phyloP scores from a whole-genome alignment of 2,113 vertebrate species.

The Bettongia penicillata region DNA sequence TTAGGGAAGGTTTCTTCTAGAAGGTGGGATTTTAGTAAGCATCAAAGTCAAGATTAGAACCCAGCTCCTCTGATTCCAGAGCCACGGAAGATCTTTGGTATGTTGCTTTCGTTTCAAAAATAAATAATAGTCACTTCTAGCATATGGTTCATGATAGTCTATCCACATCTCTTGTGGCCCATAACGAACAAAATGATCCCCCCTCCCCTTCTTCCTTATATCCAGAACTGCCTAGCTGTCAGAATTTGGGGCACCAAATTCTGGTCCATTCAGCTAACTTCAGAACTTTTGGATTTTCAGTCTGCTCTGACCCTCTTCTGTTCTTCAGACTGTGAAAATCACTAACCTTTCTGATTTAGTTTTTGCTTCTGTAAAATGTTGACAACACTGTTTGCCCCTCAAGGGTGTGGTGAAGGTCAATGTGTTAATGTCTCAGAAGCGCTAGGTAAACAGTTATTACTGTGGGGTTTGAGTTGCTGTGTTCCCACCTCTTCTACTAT shows the following conservation, averaged over 20 bases:
- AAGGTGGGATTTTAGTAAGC: background rate
- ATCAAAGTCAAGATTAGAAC: background rate
- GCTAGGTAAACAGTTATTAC: slow-evolving; percentile 54
- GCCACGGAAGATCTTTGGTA: background rate
- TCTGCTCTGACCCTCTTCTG: background rate
- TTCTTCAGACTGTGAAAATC: background rate
- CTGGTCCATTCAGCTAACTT: background rate
- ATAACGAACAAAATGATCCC: background rate
- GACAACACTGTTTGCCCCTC: slow-evolving; percentile 19
- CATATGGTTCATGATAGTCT: background rate
- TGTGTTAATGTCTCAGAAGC: slow-evolving; percentile 48
- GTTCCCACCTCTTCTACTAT: slow-evolving; percentile 43
- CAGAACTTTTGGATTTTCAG: background rate
- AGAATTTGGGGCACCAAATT: background rate
- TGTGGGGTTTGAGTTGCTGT: slow-evolving; percentile 8
- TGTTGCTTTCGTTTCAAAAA: background rate
- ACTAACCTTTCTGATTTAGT: background rate
- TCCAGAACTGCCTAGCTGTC: background rate
- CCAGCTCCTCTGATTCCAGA: background rate
- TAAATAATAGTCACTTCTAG: background rate
- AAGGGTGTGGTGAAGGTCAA: slow-evolving; percentile 25
- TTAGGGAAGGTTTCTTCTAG: background rate
- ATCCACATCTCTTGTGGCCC: background rate
- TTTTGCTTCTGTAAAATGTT: background rate
- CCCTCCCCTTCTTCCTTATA: background rate